Percentiles rank a stretch among this genome's conserved stretches.
These are phyloP conservation scores for Aspidoscelis tigris DNA, from an alignment of 2,113 vertebrate genomes.

Conservation along the genomic window DNA sequence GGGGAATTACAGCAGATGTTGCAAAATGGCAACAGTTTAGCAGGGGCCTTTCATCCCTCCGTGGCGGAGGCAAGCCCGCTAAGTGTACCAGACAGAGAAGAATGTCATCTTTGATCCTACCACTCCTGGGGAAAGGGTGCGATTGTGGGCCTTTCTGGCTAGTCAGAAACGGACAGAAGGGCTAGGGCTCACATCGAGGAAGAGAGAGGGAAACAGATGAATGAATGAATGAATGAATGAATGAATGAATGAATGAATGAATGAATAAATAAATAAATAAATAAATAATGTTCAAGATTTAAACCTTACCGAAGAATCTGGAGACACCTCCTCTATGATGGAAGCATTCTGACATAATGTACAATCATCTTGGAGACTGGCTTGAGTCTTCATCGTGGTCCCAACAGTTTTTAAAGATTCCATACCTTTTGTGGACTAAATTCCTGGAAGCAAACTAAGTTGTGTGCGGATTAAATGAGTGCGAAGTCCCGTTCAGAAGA, in stretches of 20 bases:
- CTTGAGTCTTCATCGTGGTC: too few species aligned
- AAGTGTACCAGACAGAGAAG: slow-evolving; percentile 83
- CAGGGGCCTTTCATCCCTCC: slow-evolving; percentile 82
- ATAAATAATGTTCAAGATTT: too few species aligned
- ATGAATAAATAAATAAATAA: too few species aligned
- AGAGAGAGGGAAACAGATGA: slow-evolving; percentile 28
- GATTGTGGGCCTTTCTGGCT: slow-evolving; percentile 54
- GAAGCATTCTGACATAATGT: too few species aligned
- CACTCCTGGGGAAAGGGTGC: slow-evolving; percentile 66
- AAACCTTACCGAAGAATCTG: slow-evolving; percentile 20
- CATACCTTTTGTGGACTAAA: too few species aligned
- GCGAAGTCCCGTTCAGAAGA: too few species aligned
- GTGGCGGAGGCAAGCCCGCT: slow-evolving; percentile 79
- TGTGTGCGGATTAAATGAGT: too few species aligned
- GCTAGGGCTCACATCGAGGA: slow-evolving; percentile 71
- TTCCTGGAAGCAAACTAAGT: too few species aligned
- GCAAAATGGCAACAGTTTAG: slow-evolving; percentile 89
- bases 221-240: too few species aligned
- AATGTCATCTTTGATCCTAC: slow-evolving; percentile 86
- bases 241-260: too few species aligned
- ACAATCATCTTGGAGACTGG: too few species aligned
- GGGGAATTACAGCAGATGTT: slow-evolving; percentile 89
- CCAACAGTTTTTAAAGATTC: too few species aligned
- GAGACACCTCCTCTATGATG: slow-evolving; percentile 2
- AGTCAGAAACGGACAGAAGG: slow-evolving; percentile 51